A percentile compares a stretch with the other conserved stretches of the same genome.
Conservation (phyloP, 2,797 vertebrate species). For the Anguilla pacifica region DNA sequence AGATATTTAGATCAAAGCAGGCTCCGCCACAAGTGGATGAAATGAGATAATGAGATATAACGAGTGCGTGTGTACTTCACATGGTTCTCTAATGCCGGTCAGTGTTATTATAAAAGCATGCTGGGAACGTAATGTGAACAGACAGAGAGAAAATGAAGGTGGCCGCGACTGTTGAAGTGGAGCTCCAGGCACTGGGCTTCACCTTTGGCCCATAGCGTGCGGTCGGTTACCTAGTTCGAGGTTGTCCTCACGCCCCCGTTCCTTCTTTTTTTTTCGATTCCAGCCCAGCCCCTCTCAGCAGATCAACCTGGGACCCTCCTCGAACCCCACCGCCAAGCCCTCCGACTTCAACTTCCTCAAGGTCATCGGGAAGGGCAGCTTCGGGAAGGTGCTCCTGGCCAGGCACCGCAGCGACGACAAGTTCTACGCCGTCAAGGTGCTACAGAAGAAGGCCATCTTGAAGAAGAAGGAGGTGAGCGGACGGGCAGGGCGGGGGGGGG, state of each 20-base stretch:
- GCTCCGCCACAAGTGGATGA: not conserved
- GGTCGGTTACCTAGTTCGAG: no score
- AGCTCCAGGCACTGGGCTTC: not conserved
- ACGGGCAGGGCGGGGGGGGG: no score
- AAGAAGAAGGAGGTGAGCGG: slow-evolving; percentile 95
- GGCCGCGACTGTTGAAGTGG: not conserved
- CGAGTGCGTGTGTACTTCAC: not conserved
- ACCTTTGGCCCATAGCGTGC: not conserved
- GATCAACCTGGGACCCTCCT: slow-evolving; percentile 97
- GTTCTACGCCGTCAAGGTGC: slow-evolving; percentile 96
- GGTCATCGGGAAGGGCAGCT: slow-evolving; percentile 98
- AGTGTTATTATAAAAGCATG: not conserved
- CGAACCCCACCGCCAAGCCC: slow-evolving; percentile 95
- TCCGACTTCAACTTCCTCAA: slow-evolving; percentile 98
- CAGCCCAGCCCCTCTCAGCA: slow-evolving; percentile 96
- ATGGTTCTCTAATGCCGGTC: not conserved
- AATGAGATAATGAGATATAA: not conserved
- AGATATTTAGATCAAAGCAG: not conserved
- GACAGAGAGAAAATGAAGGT: not conserved
- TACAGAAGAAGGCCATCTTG: slow-evolving; percentile 98
- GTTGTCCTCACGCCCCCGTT: not conserved
- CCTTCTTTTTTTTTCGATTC: slow-evolving; percentile 26
- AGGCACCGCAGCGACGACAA: slow-evolving; percentile 91
- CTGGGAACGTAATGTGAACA: not conserved
- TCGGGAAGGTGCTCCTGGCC: slow-evolving; percentile 95